Conservation (phyloP, 2,113 vertebrate species). For the Stegostoma tigrinum region DNA sequence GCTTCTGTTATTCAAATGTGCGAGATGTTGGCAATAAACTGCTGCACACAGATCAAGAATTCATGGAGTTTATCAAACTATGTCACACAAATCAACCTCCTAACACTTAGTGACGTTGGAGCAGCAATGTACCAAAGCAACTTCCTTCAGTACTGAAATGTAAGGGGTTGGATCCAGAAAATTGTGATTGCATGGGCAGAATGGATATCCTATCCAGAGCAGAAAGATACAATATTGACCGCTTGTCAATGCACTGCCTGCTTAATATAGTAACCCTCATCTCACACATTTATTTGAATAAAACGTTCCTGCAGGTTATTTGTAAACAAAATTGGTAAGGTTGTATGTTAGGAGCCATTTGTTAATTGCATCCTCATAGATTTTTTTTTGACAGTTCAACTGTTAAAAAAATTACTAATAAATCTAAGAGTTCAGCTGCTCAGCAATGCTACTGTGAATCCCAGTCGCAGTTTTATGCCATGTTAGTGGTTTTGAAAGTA, state of each 20-base stretch:
- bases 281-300: neutral
- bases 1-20: neutral
- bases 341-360: neutral
- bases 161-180: neutral
- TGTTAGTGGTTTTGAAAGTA: neutral
- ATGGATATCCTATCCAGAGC: neutral
- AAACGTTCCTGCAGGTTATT: neutral
- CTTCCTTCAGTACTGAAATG: neutral
- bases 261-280: neutral
- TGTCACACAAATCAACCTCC: neutral
- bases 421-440: neutral
- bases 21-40: neutral
- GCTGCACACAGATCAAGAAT: neutral
- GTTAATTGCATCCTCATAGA: neutral
- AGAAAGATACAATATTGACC: neutral
- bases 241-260: neutral
- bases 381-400: neutral
- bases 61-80: neutral
- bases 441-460: neutral
- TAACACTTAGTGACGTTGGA: neutral
- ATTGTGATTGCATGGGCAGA: neutral
- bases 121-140: neutral
- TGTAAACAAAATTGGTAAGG: neutral
- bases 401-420: constrained; percentile 8
- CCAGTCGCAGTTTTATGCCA: neutral